These are phyloP conservation scores for Homarus americanus DNA, from an alignment of 1,140 invertebrate species.

Conservation along the genomic window DNA sequence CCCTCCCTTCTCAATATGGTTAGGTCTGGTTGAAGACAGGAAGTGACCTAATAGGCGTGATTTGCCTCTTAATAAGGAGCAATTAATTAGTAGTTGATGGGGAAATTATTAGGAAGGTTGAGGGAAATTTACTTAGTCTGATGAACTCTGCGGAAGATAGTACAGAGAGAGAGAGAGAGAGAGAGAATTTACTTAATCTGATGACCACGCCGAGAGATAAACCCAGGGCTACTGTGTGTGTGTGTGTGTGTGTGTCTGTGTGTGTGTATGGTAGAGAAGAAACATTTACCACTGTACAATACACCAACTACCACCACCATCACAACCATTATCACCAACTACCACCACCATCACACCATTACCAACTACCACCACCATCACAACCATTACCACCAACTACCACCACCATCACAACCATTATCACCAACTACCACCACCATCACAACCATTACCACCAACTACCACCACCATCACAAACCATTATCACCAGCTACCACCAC, in stretches of 20 bases:
- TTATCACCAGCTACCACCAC: neutral
- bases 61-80: conserved; percentile 62
- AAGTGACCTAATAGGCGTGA: conserved; percentile 65
- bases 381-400: too few species aligned
- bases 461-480: neutral
- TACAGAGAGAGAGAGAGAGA: conserved; percentile 43
- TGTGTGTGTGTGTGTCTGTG: too few species aligned
- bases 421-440: too few species aligned
- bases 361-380: too few species aligned
- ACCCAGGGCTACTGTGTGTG: too few species aligned
- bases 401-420: neutral
- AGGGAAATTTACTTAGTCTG: conserved; percentile 63
- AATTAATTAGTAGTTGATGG: conserved; percentile 63
- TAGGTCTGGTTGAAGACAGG: conserved; percentile 26
- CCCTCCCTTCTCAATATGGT: conserved; percentile 3
- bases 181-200: neutral
- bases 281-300: too few species aligned
- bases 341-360: too few species aligned
- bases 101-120: conserved; percentile 57
- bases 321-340: too few species aligned
- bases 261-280: too few species aligned
- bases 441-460: neutral
- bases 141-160: conserved; percentile 24
- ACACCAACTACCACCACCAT: neutral
- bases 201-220: too few species aligned